Conservation (phyloP, 2,797 vertebrate genomes). For the Centroberyx gerrardi region DNA sequence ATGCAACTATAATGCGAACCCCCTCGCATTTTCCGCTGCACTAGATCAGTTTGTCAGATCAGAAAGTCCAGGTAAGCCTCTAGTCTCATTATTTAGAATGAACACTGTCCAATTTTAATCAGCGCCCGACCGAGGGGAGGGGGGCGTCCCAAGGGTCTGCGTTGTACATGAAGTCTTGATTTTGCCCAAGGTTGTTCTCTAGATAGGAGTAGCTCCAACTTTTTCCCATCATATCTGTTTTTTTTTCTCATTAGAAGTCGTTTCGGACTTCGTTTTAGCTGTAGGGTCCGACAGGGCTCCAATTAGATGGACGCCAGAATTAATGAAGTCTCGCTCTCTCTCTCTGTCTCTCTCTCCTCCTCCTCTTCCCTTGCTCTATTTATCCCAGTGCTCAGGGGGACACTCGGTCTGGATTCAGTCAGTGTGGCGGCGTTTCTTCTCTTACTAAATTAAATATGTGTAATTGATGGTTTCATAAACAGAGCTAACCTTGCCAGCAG, state of each 20-base stretch:
- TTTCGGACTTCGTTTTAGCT: constrained; percentile 80
- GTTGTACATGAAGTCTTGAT: constrained; percentile 71
- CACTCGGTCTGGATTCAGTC: constrained; percentile 86
- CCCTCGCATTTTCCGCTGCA: constrained; percentile 24
- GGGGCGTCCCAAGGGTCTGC: constrained; percentile 65
- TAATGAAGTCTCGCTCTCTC: constrained; percentile 80
- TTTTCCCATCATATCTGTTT: constrained; percentile 49
- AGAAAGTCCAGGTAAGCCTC: constrained; percentile 57
- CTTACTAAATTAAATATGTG: constrained; percentile 88
- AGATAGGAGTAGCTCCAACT: constrained; percentile 68
- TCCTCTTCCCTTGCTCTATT: constrained; percentile 86
- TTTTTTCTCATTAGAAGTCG: constrained; percentile 76
- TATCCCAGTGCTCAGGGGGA: constrained; percentile 87
- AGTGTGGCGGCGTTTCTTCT: constrained; percentile 76
- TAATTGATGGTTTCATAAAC: constrained; percentile 89
- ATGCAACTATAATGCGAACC: constrained; percentile 21
- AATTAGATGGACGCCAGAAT: constrained; percentile 82
- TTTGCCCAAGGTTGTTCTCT: constrained; percentile 75
- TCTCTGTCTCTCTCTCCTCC: constrained; percentile 52
- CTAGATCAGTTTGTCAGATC: constrained; percentile 54
- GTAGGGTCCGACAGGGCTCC: constrained; percentile 78
- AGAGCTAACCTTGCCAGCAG: constrained; percentile 88
- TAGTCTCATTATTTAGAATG: constrained; percentile 65
- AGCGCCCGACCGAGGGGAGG: constrained; percentile 55
- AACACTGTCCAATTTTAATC: constrained; percentile 70